Evolutionary conservation across 2,113 vertebrate species (phyloP), one percentile per base, ranked within the genome.

Genomic region (Microcebus murinus): DNA sequence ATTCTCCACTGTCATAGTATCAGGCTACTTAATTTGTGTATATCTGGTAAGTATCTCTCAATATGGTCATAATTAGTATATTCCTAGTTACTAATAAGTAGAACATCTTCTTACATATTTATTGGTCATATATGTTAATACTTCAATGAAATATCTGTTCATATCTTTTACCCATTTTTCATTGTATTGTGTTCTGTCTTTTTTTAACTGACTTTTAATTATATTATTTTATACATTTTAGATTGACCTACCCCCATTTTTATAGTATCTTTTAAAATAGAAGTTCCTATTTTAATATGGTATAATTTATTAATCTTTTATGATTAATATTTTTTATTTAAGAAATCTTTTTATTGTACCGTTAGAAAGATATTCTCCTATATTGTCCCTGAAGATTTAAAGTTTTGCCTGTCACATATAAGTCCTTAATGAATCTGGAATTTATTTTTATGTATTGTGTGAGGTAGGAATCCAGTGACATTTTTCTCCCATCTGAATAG

Each of bases 401-500:
- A 73, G 23, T 59, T 61, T 82, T 77, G n/a, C 61, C 23, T 90
- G 67, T 79, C 18, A 65, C 61, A 79, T 15, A 3, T 61, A n/a
- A 76, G 39, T 48, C 20, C 17, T 71, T 61, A 74, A 74, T 74
- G 12, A 57, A 74, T 61, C 42, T 48, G 71, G 31, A 89, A 61
- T 68, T 65, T 68, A 42, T 55, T 52, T 80, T 52, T 74, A 17
- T 63, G 25, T 29, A 50, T 61, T 74, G 23, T 83, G 14, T 92
- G 48, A 63, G 39, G 57, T 74, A 63, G 29, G 42, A 42, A 84
- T 39, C 68, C 42, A 74, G 15, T 85, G 57, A 84, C 45, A 42
- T 76, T 92, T 92, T 85, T 76, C 42, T 74, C n/a, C n/a, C 70
- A 42, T 85, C 85, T 50, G 68, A 82, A 81, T 70, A 80, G 50